phyloP scores from a whole-genome alignment of 1,140 invertebrate species.

The Augochlora pura region DNA sequence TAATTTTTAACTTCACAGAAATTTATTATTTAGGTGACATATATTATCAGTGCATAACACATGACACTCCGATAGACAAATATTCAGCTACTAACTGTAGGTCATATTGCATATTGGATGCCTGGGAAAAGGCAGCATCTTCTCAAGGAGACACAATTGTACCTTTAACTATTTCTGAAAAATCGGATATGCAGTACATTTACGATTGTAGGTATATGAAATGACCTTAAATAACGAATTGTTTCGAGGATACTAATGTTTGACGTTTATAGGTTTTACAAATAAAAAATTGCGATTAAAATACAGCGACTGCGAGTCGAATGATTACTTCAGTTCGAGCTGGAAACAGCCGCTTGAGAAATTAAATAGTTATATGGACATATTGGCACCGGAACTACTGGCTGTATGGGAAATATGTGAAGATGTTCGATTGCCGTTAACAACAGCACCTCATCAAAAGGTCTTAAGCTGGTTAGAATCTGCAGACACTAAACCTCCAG shows the following conservation, averaged over 20 bases:
- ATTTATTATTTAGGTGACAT: conserved; percentile 69
- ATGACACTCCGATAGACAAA: conserved; percentile 60
- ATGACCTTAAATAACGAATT: not conserved
- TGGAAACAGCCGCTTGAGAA: conserved; percentile 73
- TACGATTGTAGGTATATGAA: conserved; percentile 61
- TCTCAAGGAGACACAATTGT: conserved; percentile 49
- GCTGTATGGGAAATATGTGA: conserved; percentile 73
- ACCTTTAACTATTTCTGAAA: conserved; percentile 66
- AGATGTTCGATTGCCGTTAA: conserved; percentile 54
- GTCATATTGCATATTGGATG: conserved; percentile 64
- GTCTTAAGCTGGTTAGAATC: conserved; percentile 74
- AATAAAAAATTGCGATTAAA: conserved; percentile 62
- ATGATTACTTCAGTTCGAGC: conserved; percentile 38
- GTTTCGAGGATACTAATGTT: not conserved
- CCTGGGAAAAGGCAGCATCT: conserved; percentile 68
- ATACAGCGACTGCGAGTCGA: not conserved
- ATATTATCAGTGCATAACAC: conserved; percentile 75
- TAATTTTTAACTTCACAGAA: not conserved
- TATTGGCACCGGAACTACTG: conserved; percentile 74
- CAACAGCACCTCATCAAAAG: conserved; percentile 69
- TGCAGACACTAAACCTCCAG: conserved; percentile 10
- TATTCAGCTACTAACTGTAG: conserved; percentile 66
- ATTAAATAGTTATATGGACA: conserved; percentile 69
- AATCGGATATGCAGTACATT: conserved; percentile 63
- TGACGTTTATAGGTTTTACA: conserved; percentile 63